Evolutionary conservation across 2,888 invertebrate genomes (phyloP).

Genomic region (Clitarchus hookeri): DNA sequence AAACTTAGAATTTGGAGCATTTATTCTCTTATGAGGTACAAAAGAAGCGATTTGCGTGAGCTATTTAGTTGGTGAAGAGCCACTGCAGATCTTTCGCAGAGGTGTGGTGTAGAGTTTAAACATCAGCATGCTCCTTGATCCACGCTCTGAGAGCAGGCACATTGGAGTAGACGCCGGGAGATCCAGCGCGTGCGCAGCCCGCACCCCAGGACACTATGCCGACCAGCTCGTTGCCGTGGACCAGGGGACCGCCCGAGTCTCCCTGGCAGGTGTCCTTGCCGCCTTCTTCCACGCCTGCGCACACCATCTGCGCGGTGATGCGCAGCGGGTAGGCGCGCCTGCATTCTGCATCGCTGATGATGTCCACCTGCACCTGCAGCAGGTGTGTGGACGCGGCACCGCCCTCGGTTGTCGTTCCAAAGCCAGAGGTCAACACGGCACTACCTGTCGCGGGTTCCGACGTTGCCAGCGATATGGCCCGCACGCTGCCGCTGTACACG

Average conservation of each 20-base stretch:
- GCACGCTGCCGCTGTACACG: neutral
- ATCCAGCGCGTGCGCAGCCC: neutral
- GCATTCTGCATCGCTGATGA: neutral
- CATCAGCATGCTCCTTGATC: neutral
- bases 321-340: neutral
- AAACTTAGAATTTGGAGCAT: too few relatives aligned
- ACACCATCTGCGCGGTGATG: neutral
- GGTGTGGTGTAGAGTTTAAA: neutral
- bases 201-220: neutral
- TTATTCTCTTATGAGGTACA: too few relatives aligned
- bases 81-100: too few relatives aligned
- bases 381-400: neutral
- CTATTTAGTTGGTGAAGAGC: too few relatives aligned
- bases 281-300: neutral
- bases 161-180: neutral
- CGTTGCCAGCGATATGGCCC: neutral
- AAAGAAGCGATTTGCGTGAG: too few relatives aligned
- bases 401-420: neutral
- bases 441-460: neutral
- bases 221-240: neutral
- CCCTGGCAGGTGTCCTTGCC: conserved; percentile 19
- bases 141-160: neutral
- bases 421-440: neutral
- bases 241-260: conserved; percentile 6
- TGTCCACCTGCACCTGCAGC: neutral